Percentiles rank a stretch among this genome's conserved stretches.
phyloP scores from a whole-genome alignment of 2,888 invertebrate genomes.

The Syritta pipiens region DNA sequence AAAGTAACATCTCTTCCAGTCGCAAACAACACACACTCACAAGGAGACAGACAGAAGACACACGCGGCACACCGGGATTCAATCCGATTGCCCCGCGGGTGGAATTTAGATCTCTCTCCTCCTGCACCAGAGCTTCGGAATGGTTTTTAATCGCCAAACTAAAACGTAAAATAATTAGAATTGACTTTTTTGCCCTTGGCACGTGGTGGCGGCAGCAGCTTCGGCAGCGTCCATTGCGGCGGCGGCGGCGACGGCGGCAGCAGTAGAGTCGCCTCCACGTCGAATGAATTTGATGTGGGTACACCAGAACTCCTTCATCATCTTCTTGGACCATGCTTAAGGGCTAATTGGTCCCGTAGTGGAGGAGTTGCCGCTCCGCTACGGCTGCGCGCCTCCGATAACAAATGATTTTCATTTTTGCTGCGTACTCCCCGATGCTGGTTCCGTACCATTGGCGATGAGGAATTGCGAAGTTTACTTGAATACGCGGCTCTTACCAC shows the following conservation, averaged over 20 bases:
- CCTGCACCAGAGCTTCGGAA: conserved; percentile 41
- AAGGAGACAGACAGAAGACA: no score
- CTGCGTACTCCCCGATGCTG: conserved; percentile 29
- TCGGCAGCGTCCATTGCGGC: neutral
- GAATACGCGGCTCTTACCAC: conserved; percentile 2
- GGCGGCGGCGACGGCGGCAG: neutral
- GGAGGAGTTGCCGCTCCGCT: conserved; percentile 60
- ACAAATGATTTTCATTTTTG: conserved; percentile 61
- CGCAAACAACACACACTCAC: conserved; percentile 27
- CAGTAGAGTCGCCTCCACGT: conserved; percentile 14
- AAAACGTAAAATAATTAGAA: conserved; percentile 67
- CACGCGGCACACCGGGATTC: conserved; percentile 28
- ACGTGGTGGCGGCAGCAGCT: conserved; percentile 36
- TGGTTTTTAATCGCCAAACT: conserved; percentile 64
- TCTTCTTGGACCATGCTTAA: conserved; percentile 51
- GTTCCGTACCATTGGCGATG: conserved; percentile 23
- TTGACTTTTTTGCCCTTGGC: conserved; percentile 65
- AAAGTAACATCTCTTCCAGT: conserved; percentile 27
- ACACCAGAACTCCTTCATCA: conserved; percentile 63
- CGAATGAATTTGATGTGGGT: conserved; percentile 65
- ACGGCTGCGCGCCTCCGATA: conserved; percentile 47
- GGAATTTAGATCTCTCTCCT: conserved; percentile 58
- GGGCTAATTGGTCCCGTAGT: conserved; percentile 65
- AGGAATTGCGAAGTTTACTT: conserved; percentile 39
- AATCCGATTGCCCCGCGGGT: conserved; percentile 57